Conservation (phyloP, 2,113 vertebrate species). For the Platichthys stellatus region DNA sequence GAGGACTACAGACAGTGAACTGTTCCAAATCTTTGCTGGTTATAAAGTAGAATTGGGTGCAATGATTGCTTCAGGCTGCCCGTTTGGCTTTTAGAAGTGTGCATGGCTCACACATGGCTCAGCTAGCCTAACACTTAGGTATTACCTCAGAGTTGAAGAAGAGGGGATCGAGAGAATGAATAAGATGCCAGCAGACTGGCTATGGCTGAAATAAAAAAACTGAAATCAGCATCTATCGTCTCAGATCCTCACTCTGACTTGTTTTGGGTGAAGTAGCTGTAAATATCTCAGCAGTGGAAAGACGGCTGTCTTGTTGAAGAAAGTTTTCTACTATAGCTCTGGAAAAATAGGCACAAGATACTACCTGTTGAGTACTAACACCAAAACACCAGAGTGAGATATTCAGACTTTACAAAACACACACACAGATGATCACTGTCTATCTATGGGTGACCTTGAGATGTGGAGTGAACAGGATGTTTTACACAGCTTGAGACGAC, state of each 20-base stretch:
- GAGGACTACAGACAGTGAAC: slow-evolving; percentile 64
- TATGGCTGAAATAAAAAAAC: slow-evolving; percentile 45
- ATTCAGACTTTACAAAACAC: slow-evolving; percentile 25
- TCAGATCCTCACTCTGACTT: slow-evolving; percentile 48
- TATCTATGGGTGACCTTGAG: slow-evolving; percentile 71
- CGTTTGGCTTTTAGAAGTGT: slow-evolving; percentile 74
- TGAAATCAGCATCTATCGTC: slow-evolving; percentile 44
- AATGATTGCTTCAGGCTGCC: slow-evolving; percentile 82
- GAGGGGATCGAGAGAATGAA: slow-evolving; percentile 54
- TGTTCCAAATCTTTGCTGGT: slow-evolving; percentile 77
- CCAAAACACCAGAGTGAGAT: neutral
- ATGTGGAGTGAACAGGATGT: slow-evolving; percentile 61
- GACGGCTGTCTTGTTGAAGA: slow-evolving; percentile 65
- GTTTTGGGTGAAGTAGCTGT: slow-evolving; percentile 56
- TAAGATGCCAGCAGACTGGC: slow-evolving; percentile 36
- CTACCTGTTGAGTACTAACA: slow-evolving; percentile 63
- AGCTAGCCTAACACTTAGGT: slow-evolving; percentile 61
- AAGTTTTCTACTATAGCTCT: slow-evolving; percentile 64
- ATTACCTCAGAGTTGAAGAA: slow-evolving; percentile 69
- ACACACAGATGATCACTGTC: slow-evolving; percentile 35
- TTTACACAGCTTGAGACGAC: slow-evolving; percentile 57
- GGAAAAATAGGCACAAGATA: slow-evolving; percentile 30
- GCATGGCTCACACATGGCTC: slow-evolving; percentile 76
- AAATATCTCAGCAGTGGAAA: slow-evolving; percentile 74
- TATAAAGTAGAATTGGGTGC: slow-evolving; percentile 81